Evolutionary conservation across 2,797 vertebrate genomes (phyloP).

Genomic region (Halcyon chelicuti): DNA sequence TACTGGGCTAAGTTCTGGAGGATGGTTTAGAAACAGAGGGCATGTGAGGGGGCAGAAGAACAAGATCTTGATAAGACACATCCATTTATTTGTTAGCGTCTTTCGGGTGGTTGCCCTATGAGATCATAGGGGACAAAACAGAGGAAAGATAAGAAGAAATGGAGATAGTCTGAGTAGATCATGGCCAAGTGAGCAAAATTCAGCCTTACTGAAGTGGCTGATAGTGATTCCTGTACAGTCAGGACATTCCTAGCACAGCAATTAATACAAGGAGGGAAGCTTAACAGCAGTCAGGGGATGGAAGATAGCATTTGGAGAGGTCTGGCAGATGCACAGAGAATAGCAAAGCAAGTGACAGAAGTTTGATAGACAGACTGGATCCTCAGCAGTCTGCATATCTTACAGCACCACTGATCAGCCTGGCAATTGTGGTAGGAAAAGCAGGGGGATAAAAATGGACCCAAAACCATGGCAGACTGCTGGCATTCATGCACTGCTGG

Average conservation of each 20-base stretch:
- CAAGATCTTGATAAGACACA: not conserved
- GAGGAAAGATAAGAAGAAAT: not conserved
- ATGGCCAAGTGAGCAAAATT: not conserved
- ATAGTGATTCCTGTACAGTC: not conserved
- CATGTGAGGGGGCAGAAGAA: not conserved
- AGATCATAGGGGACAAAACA: not conserved
- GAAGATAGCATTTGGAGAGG: not conserved
- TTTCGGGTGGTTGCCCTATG: not conserved
- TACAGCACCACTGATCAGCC: not conserved
- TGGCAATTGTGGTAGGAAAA: slow-evolving; percentile 8
- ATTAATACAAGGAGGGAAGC: not conserved
- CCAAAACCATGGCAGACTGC: slow-evolving; percentile 7
- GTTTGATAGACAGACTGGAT: slow-evolving; percentile 8
- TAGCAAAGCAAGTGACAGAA: not conserved
- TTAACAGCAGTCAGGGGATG: not conserved
- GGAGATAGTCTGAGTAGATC: not conserved
- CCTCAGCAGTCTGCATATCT: not conserved
- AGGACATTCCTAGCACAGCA: not conserved
- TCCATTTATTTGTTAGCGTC: not conserved
- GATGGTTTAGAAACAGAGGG: not conserved
- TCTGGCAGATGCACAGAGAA: not conserved
- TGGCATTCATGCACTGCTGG: slow-evolving; percentile 23
- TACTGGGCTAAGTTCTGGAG: not conserved
- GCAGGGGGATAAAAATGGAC: slow-evolving; percentile 7
- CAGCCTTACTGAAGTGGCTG: not conserved